These are phyloP conservation scores for Porites evermanni DNA, from an alignment of 92 coral and sea anemone species.

Conservation along the genomic window DNA sequence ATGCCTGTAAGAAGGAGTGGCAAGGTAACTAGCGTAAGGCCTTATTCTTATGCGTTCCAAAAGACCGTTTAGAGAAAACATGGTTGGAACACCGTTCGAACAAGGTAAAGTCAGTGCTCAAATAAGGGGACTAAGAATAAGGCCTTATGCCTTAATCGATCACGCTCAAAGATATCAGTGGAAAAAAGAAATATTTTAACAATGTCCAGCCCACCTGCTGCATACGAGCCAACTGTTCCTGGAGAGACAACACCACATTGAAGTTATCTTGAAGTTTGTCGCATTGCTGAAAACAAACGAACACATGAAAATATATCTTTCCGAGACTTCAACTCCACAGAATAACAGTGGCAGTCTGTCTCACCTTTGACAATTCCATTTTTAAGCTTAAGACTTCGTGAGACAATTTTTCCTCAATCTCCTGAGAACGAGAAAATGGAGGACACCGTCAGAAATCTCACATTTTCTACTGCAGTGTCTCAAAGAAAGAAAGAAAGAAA, in stretches of 20 bases:
- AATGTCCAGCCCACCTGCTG: conserved; percentile 76
- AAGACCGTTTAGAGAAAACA: too few species aligned
- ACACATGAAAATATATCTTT: too few species aligned
- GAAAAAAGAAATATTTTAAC: too few species aligned
- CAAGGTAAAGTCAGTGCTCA: too few species aligned
- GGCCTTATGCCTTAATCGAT: too few species aligned
- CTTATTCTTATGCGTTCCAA: too few species aligned
- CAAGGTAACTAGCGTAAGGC: too few species aligned
- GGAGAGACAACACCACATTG: conserved; percentile 90
- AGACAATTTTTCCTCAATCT: conserved; percentile 74
- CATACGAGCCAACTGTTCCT: conserved; percentile 95
- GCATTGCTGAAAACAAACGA: conserved; percentile 75
- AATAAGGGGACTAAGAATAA: too few species aligned
- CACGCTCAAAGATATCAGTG: too few species aligned
- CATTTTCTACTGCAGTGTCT: background rate
- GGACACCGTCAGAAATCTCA: background rate
- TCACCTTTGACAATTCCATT: conserved; percentile 83
- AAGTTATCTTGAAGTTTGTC: conserved; percentile 95
- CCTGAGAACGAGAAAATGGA: conserved; percentile 39
- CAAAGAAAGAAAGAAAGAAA: background rate
- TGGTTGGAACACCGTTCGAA: too few species aligned
- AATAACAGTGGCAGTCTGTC: background rate
- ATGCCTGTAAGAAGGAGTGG: too few species aligned
- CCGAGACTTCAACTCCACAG: too few species aligned
- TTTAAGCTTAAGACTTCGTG: conserved; percentile 83